Conservation (phyloP, 1,140 invertebrate genomes). For the Chionoecetes opilio region DNA sequence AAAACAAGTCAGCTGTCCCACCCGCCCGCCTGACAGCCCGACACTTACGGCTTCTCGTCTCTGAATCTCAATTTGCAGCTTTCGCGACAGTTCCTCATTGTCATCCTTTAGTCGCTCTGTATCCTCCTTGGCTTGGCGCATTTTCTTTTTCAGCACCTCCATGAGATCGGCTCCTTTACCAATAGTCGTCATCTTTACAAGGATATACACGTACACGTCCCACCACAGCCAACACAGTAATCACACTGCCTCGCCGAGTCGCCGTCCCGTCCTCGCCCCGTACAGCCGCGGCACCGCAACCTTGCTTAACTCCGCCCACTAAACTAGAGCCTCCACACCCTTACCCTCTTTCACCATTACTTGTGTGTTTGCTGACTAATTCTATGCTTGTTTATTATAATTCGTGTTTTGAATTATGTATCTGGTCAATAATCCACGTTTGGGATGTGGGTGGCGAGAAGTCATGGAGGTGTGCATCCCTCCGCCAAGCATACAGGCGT, state of each 20-base stretch:
- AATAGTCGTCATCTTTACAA: slow-evolving; percentile 79
- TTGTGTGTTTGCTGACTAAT: background rate
- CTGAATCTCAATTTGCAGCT: slow-evolving; percentile 79
- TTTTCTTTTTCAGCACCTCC: slow-evolving; percentile 82
- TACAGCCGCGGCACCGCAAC: slow-evolving; percentile 56
- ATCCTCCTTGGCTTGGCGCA: slow-evolving; percentile 81
- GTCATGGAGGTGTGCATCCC: slow-evolving; percentile 68
- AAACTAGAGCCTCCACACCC: slow-evolving; percentile 75
- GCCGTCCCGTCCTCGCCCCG: slow-evolving; percentile 22
- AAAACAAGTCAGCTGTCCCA: too few species aligned
- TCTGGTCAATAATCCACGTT: background rate
- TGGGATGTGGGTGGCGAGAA: background rate
- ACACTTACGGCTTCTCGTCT: slow-evolving; percentile 80
- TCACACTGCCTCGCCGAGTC: slow-evolving; percentile 72
- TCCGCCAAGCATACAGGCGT: slow-evolving; percentile 43
- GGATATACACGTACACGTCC: slow-evolving; percentile 44
- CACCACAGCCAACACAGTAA: slow-evolving; percentile 68
- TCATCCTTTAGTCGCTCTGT: slow-evolving; percentile 81
- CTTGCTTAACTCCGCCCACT: slow-evolving; percentile 74
- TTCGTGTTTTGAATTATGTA: background rate
- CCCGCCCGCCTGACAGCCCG: background rate
- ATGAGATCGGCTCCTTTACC: slow-evolving; percentile 81
- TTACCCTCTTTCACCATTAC: background rate
- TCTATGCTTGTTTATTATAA: background rate
- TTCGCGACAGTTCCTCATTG: slow-evolving; percentile 80